Percentiles rank a stretch among this genome's conserved stretches.
Conservation (phyloP, 2,113 vertebrate species). For the Carlito syrichta region DNA sequence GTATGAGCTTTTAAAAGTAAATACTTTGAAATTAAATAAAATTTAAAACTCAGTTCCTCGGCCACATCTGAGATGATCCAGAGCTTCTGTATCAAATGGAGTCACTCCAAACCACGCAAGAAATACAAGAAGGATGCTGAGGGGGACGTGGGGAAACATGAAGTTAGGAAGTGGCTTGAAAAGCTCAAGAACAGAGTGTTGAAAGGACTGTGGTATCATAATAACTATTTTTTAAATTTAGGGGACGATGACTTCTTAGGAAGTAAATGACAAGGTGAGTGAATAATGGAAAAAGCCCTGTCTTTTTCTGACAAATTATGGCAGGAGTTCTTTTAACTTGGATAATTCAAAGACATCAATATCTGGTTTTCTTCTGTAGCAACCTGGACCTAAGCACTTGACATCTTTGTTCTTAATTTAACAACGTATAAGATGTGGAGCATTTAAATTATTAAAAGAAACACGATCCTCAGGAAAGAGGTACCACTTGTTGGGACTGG, state of each 20-base stretch:
- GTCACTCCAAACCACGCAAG: background rate
- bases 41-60: background rate
- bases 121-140: background rate
- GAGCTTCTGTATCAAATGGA: background rate
- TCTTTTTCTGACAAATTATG: background rate
- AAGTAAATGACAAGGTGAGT: background rate
- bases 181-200: background rate
- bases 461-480: background rate
- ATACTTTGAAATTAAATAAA: background rate
- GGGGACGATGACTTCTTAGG: background rate
- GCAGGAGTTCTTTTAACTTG: background rate
- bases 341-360: background rate
- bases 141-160: background rate
- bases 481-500: background rate
- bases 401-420: background rate
- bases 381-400: background rate
- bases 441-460: background rate
- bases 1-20: background rate
- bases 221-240: background rate
- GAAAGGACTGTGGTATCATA: background rate
- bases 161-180: background rate
- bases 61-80: background rate
- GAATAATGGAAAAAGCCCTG: background rate
- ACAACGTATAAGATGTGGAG: background rate
- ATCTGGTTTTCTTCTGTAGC: background rate